A percentile compares a stretch with the other conserved stretches of the same genome.
Evolutionary conservation across 2,888 invertebrate species (phyloP).

Genomic region (Parasteatoda lunata): DNA sequence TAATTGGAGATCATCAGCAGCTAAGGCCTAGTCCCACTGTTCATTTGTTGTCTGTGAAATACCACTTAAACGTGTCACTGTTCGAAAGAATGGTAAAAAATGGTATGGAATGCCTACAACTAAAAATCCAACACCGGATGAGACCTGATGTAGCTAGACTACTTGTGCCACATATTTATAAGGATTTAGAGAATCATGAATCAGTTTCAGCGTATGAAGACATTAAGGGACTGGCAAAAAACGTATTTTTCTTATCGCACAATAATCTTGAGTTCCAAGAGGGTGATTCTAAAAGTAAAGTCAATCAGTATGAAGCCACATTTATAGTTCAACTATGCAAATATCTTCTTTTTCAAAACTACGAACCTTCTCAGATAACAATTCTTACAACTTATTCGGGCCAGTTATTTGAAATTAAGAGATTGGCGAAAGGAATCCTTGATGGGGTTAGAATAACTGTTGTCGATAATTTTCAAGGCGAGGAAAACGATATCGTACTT

Average conservation of each 20-base stretch:
- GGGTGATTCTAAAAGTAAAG: slow-evolving; percentile 64
- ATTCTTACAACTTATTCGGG: slow-evolving; percentile 73
- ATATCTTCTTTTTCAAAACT: slow-evolving; percentile 72
- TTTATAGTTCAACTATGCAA: slow-evolving; percentile 70
- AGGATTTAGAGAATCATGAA: slow-evolving; percentile 47
- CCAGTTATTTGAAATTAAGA: slow-evolving; percentile 71
- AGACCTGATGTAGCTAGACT: slow-evolving; percentile 73
- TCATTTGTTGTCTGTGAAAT: slow-evolving; percentile 73
- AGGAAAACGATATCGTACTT: slow-evolving; percentile 72
- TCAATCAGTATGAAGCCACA: slow-evolving; percentile 72
- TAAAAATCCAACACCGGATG: slow-evolving; percentile 75
- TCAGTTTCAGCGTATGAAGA: slow-evolving; percentile 71
- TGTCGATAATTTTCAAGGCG: slow-evolving; percentile 72
- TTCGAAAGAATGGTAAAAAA: slow-evolving; percentile 73
- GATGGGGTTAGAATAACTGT: slow-evolving; percentile 63
- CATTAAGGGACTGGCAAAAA: slow-evolving; percentile 71
- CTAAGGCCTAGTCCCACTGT: slow-evolving; percentile 75
- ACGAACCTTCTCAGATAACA: slow-evolving; percentile 72
- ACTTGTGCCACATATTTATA: slow-evolving; percentile 74
- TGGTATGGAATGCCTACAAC: slow-evolving; percentile 72
- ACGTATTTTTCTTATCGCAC: slow-evolving; percentile 72
- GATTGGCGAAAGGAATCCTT: not conserved
- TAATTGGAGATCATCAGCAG: slow-evolving; percentile 79
- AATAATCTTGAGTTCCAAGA: slow-evolving; percentile 59
- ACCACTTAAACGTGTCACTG: slow-evolving; percentile 74